Conservation (phyloP, 2,888 invertebrate species). For the Drosophila heteroneura region DNA sequence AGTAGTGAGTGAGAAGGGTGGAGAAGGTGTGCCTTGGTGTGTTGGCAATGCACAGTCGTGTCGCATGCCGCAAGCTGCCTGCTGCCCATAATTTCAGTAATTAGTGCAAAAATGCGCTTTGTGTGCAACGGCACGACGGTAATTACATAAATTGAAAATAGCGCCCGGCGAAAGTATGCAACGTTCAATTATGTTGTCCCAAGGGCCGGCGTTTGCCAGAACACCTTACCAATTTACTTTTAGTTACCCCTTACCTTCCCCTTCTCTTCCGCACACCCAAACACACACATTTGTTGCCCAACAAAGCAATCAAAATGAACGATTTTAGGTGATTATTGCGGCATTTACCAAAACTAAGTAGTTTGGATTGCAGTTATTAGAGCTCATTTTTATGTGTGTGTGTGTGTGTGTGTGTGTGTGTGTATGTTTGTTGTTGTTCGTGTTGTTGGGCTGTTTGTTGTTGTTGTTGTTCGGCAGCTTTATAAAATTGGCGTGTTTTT, state of each 20-base stretch:
- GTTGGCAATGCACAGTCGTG: constrained; percentile 27
- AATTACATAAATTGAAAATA: constrained; percentile 68
- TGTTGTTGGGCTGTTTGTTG: constrained; percentile 6
- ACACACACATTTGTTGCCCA: not conserved
- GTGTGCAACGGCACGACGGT: constrained; percentile 33
- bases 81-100: constrained; percentile 68
- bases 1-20: not conserved
- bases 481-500: constrained; percentile 71
- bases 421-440: constrained; percentile 12
- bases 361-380: constrained; percentile 25
- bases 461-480: constrained; percentile 41
- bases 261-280: not conserved
- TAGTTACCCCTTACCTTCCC: not conserved
- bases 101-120: constrained; percentile 66
- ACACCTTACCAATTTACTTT: not conserved
- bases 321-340: constrained; percentile 34
- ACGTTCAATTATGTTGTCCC: constrained; percentile 63
- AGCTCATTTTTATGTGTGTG: not conserved
- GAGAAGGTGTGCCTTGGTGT: not conserved
- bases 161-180: constrained; percentile 58
- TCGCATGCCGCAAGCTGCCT: constrained; percentile 12
- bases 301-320: constrained; percentile 32
- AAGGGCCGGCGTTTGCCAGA: not conserved
- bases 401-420: not conserved
- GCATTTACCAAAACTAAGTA: constrained; percentile 30